A percentile compares a stretch with the other conserved stretches of the same genome.
Conservation (phyloP, 2,113 vertebrate genomes). For the Morone saxatilis region DNA sequence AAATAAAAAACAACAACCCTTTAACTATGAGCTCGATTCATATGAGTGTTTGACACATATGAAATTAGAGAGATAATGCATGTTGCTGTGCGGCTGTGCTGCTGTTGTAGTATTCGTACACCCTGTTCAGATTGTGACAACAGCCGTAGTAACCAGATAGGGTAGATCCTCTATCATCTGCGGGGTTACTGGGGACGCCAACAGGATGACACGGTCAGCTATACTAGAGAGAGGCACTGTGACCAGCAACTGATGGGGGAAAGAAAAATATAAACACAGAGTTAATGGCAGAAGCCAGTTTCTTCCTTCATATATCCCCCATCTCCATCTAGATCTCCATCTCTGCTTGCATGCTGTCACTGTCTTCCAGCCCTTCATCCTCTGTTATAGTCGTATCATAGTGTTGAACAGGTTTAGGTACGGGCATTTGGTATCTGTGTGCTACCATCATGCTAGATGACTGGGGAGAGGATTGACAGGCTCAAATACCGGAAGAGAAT, state of each 20-base stretch:
- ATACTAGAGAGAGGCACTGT: not conserved
- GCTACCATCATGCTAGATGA: constrained; percentile 22
- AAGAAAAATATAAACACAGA: not conserved
- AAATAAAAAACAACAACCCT: not conserved
- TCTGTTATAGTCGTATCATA: not conserved
- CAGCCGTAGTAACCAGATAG: constrained; percentile 26
- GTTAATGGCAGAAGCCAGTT: not conserved
- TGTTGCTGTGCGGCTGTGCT: too few relatives aligned
- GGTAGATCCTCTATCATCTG: not conserved
- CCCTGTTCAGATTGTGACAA: not conserved
- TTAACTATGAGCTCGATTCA: not conserved
- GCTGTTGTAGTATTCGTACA: not conserved
- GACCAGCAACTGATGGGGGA: not conserved
- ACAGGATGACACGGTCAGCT: constrained; percentile 5
- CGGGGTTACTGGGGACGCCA: constrained; percentile 1
- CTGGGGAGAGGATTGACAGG: not conserved
- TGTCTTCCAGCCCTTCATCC: constrained; percentile 14
- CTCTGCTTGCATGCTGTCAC: not conserved
- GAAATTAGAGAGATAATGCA: not conserved
- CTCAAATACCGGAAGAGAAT: constrained; percentile 1
- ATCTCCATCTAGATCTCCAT: not conserved
- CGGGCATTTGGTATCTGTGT: not conserved
- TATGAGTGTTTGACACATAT: not conserved
- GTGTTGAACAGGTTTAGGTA: not conserved
- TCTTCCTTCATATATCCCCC: not conserved